phyloP scores from a whole-genome alignment of 2,888 invertebrate genomes.

The Megalurothrips usitatus region DNA sequence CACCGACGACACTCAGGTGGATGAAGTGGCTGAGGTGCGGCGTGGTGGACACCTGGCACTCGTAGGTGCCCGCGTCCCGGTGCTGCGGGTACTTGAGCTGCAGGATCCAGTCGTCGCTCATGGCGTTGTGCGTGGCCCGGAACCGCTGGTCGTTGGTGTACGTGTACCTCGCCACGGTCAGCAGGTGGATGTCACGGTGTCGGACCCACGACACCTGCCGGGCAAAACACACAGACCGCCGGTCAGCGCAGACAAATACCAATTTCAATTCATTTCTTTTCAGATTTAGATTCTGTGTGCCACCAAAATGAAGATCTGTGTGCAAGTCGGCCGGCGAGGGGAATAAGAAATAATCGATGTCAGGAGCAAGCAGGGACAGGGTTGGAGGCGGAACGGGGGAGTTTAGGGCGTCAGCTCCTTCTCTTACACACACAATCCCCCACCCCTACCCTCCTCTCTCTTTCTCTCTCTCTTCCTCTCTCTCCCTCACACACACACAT shows the following conservation, averaged over 20 bases:
- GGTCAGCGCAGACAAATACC: background rate
- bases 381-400: too few species aligned
- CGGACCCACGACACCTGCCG: constrained; percentile 86
- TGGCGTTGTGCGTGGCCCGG: constrained; percentile 74
- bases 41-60: constrained; percentile 88
- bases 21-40: constrained; percentile 88
- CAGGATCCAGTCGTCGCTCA: constrained; percentile 82
- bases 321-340: too few species aligned
- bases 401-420: background rate
- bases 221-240: constrained; percentile 27
- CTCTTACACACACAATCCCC: background rate
- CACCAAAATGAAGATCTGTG: too few species aligned
- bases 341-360: too few species aligned
- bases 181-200: constrained; percentile 78
- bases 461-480: background rate
- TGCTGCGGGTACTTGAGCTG: constrained; percentile 87
- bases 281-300: too few species aligned
- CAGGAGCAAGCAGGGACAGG: too few species aligned
- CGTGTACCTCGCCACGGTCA: constrained; percentile 81
- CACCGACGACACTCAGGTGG: constrained; percentile 81
- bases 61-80: constrained; percentile 81
- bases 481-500: background rate
- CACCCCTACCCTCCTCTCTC: background rate
- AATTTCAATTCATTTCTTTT: too few species aligned
- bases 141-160: constrained; percentile 87